Base-by-base conservation (phyloP, 2,797 vertebrate genomes). In the Avahi laniger region DNA sequence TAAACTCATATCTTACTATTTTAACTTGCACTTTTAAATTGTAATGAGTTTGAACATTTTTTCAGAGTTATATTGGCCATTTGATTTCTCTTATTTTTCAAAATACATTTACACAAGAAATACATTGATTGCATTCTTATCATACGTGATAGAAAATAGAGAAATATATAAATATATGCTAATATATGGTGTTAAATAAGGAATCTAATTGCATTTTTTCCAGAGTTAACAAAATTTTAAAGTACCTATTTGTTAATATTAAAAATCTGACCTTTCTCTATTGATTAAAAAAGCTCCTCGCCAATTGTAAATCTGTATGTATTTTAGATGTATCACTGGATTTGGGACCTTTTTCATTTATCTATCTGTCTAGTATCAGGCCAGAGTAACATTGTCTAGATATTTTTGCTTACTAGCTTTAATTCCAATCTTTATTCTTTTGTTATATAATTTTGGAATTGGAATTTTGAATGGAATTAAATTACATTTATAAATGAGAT, bases 11-110 rank as follows among this genome's bases (percentile, higher is more conserved):
- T 80, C 41, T 81, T 30, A 79, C 65, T 95, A 30, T 89, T 95
- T 95, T 75, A 85, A 73, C 87, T 86, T 78, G 54, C 24, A 72
- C 22, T 91, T 95, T 61, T 50, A 86, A 78, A 81, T 65, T 65
- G n/a, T 41, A 65, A 92, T 50, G 59, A 35, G 30, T 84, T 78
- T 72, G 81, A 91, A 92, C 4, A 46, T 30, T 61, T 89, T 70
- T 90, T 73, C 41, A 61, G 46, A 92, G 46, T 95, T 76, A 63
- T 38, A 38, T 24, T 73, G 79, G 20, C 48, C 33, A 88, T 90
- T 97, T 84, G 65, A 92, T 54, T 63, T 86, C 13, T 78, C 69
- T 88, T 52, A 73, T n/a, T 2, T 35, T 85, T 95, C 57, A 1
- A 88, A 82, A 70, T 70, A 83, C 41, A 26, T 76, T 38, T 69